Percentiles rank a stretch among this genome's conserved stretches.
These are phyloP conservation scores for Caenorhabditis auriculariae DNA, from an alignment of 2,888 invertebrate species.

Conservation along the genomic window DNA sequence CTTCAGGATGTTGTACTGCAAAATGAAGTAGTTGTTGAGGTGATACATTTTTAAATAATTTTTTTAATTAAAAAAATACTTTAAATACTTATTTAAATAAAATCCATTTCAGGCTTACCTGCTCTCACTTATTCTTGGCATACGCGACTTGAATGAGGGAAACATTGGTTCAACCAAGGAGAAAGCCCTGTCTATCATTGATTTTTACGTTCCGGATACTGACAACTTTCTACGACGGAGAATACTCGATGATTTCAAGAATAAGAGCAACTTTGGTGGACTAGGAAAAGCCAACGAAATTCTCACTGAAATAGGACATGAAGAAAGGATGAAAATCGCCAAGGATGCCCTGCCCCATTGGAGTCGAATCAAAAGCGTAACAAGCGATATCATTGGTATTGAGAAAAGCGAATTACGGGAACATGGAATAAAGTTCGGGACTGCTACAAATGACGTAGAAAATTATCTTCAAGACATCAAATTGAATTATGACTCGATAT, in stretches of 20 bases:
- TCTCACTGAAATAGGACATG: slow-evolving; percentile 20
- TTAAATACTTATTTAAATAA: slow-evolving; percentile 13
- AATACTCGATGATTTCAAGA: slow-evolving; percentile 26
- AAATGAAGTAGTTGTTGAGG: slow-evolving; percentile 23
- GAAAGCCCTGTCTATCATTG: slow-evolving; percentile 28
- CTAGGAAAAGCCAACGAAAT: slow-evolving; percentile 15
- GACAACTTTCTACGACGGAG: slow-evolving; percentile 19
- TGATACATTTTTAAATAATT: slow-evolving; percentile 13
- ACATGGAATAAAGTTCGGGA: slow-evolving; percentile 17
- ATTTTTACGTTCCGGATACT: slow-evolving; percentile 29
- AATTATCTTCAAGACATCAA: slow-evolving; percentile 30
- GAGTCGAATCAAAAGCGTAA: slow-evolving; percentile 27
- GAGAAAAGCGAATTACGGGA: slow-evolving; percentile 22
- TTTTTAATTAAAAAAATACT: slow-evolving; percentile 10
- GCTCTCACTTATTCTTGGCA: slow-evolving; percentile 28
- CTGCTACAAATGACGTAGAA: slow-evolving; percentile 17
- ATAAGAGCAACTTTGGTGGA: slow-evolving; percentile 25
- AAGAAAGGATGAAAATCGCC: slow-evolving; percentile 18
- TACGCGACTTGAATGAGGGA: slow-evolving; percentile 28
- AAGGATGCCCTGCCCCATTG: slow-evolving; percentile 15
- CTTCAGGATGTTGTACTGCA: slow-evolving; percentile 12
- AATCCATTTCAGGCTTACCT: slow-evolving; percentile 29
- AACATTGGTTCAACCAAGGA: slow-evolving; percentile 27
- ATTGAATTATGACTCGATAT: slow-evolving; percentile 28
- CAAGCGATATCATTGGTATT: slow-evolving; percentile 27